Evolutionary conservation across 2,888 invertebrate species (phyloP), one percentile per base, ranked within the genome.

Genomic region (Xestia rhomboidea): DNA sequence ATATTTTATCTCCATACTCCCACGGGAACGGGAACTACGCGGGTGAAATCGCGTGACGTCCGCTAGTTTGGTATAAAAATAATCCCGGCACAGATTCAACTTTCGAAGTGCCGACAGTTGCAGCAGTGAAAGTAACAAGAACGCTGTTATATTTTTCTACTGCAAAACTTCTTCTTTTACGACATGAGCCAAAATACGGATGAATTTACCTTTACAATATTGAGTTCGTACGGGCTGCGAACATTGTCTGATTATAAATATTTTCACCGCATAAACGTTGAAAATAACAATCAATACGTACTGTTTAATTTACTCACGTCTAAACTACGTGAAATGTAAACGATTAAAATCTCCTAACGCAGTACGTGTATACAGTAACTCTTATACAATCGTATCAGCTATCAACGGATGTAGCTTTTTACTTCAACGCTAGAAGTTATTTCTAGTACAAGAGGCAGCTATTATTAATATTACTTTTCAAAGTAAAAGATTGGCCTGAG

Each of bases 301-400:
- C 51, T 60, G 44, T 69, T 62, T 72, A 66, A 82, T 83, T 38
- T 71, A 46, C 63, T 79, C 64, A 41, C 38, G 63, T 66, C 34
- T 67, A 44, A 80, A 76, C 69, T 70, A 51, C 71, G 57, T 18
- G 41, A 51, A 80, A 76, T 70, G 69, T 80, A 72, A 82, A 83
- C 82, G 62, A 83, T 80, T 70, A 70, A 82, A 73, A 80, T 82
- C 62, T 62, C 46, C 49, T 69, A 79, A 60, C 66, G 27, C 38
- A 15, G 21, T 51, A n/a, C 41, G 15, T 73, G 51, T 83, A 81
- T 76, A 71, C 63, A 76, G 84, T 83, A 83, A 83, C 57, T 79
- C 72, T 69, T 67, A 15, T 38, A 68, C 18, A 73, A 76, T 68
- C 60, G 70, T 80, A 49, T 64, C n/a, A 71, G 44, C 76, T 81